Conservation (phyloP, 2,888 invertebrate species). For the Brenthis hecate region DNA sequence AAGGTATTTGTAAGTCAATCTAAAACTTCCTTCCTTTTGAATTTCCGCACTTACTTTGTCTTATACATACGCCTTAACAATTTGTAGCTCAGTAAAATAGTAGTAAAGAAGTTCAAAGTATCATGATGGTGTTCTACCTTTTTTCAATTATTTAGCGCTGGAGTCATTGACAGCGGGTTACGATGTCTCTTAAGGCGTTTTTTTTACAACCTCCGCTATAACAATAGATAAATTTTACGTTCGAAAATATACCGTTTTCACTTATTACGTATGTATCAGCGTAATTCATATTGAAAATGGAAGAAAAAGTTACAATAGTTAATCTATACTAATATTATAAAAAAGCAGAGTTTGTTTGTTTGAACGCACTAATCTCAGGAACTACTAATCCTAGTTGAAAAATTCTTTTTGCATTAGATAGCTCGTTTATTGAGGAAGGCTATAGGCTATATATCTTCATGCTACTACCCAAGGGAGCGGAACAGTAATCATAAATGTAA, state of each 20-base stretch:
- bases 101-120: constrained; percentile 23
- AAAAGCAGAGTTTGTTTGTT: no score
- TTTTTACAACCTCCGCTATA: constrained; percentile 34
- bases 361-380: no score
- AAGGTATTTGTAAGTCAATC: neutral
- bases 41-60: constrained; percentile 3
- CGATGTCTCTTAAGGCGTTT: constrained; percentile 26
- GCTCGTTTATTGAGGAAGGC: no score
- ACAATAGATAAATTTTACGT: neutral
- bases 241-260: neutral
- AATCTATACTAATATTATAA: no score
- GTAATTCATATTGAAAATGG: neutral
- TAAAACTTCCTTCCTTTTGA: neutral
- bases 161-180: constrained; percentile 34
- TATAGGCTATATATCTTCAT: no score
- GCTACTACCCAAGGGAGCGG: no score
- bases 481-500: no score
- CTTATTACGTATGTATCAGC: no score
- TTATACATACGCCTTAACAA: neutral
- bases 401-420: no score
- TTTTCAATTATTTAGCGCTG: constrained; percentile 19
- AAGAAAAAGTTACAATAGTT: no score
- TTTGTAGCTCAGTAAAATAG: constrained; percentile 23
- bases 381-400: no score
- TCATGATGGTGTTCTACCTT: constrained; percentile 10